These are phyloP conservation scores for Strigops habroptila DNA, from an alignment of 2,113 vertebrate genomes.

Conservation along the genomic window DNA sequence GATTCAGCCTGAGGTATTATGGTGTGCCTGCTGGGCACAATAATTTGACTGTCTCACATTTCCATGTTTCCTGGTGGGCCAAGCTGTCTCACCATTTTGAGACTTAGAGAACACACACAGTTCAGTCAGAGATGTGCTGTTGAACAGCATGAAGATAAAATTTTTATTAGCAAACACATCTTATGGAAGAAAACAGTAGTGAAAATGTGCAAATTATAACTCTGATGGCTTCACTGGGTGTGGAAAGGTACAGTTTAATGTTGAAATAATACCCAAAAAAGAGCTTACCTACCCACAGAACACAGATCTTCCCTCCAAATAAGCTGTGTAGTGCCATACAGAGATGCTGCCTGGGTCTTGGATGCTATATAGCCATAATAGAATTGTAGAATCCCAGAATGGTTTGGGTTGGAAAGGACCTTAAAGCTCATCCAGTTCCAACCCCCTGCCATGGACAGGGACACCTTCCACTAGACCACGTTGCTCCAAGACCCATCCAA, in stretches of 20 bases:
- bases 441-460: neutral
- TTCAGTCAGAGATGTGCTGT: neutral
- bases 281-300: neutral
- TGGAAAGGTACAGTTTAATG: neutral
- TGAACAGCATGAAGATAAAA: neutral
- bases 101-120: neutral
- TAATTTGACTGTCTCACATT: neutral
- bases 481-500: neutral
- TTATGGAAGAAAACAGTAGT: neutral
- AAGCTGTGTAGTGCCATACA: neutral
- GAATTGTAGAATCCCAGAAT: neutral
- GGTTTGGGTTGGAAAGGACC: neutral
- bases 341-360: neutral
- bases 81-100: neutral
- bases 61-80: neutral
- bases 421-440: neutral
- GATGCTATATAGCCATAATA: neutral
- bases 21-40: neutral
- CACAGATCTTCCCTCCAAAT: neutral
- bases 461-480: neutral
- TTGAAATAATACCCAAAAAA: neutral
- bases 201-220: neutral
- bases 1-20: neutral
- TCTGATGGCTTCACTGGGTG: neutral
- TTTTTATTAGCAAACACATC: neutral